These are phyloP conservation scores for Denticeps clupeoides DNA, from an alignment of 2,797 vertebrate genomes.

Conservation along the genomic window DNA sequence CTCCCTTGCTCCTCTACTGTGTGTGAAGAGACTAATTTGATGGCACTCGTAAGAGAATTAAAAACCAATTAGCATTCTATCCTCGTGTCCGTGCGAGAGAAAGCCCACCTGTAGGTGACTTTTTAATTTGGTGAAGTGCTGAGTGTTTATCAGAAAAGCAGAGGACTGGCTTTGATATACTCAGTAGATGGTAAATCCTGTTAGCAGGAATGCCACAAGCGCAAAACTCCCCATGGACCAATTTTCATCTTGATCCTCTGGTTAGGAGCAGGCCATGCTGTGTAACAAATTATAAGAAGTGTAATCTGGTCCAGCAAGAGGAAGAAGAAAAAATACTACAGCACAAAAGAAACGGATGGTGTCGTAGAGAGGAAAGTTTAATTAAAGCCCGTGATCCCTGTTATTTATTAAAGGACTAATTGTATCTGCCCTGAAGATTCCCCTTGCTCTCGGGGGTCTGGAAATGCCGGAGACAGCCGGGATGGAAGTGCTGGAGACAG, in stretches of 20 bases:
- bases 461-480: conserved; percentile 49
- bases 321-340: conserved; percentile 38
- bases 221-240: conserved; percentile 42
- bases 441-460: conserved; percentile 41
- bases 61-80: conserved; percentile 68
- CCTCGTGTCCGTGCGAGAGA: conserved; percentile 53
- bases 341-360: conserved; percentile 10
- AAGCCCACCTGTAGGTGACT: conserved; percentile 67
- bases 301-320: conserved; percentile 53
- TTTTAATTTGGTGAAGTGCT: conserved; percentile 77
- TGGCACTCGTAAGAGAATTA: conserved; percentile 67
- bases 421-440: conserved; percentile 53
- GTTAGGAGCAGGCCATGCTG: conserved; percentile 53
- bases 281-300: conserved; percentile 61
- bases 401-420: conserved; percentile 66
- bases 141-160: conserved; percentile 49
- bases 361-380: conserved; percentile 44
- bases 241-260: conserved; percentile 64
- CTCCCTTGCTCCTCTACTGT: conserved; percentile 37
- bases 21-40: conserved; percentile 65
- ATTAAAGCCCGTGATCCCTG: conserved; percentile 63
- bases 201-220: conserved; percentile 63
- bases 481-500: too few relatives aligned
- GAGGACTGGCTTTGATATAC: conserved; percentile 60
- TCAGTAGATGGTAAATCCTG: conserved; percentile 70